Base-by-base conservation (phyloP, 2,888 invertebrate genomes). In the Gasteruption jaculator region DNA sequence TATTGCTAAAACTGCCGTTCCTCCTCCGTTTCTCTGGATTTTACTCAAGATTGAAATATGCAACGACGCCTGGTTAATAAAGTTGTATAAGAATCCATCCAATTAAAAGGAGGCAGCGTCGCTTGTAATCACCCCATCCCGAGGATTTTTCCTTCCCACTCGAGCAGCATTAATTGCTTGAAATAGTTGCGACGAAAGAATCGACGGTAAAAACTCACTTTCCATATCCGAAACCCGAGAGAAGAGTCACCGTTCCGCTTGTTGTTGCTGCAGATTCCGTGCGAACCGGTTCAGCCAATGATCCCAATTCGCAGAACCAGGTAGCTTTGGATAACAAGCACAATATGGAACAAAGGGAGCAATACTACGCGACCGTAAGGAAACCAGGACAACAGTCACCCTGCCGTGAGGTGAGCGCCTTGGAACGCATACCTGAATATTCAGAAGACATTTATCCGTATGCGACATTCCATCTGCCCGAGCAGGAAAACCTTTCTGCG, bases 401-500 rank as follows among this genome's bases (percentile, higher is more conserved):
- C 24, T 63, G 66, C 43, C 62, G 67, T 39, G 67, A 68, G 57
- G 63, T 67, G 53, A 67, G 73, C 53, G 65, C 65, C 42, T 68
- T 76, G 52, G 76, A 77, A 60, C 73, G 76, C 45, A 77, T 76
- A 57, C 77, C 78, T 46, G 78, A 78, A 65, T 78, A 76, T 64
- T 76, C 78, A 30, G 78, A 79, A 65, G 79, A 79, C 58, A 78
- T 79, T 60, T 78, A 77, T 67, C 78, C 79, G 37, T 79, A 79
- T 62, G 79, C 78, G 38, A 78, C 78, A 49, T 78, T 78, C 65
- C 76, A 78, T 63, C 70, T 78, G 54, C 75, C 75, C 50, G 76
- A 76, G 61, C 74, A 76, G 65, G 77, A 77, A 57, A 76, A 74
- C 53, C 71, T 75, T 53, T 73, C 76, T 20, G 73, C 71, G 20